Evolutionary conservation across 2,888 invertebrate genomes (phyloP).

Genomic region (Cheilosia variabilis): DNA sequence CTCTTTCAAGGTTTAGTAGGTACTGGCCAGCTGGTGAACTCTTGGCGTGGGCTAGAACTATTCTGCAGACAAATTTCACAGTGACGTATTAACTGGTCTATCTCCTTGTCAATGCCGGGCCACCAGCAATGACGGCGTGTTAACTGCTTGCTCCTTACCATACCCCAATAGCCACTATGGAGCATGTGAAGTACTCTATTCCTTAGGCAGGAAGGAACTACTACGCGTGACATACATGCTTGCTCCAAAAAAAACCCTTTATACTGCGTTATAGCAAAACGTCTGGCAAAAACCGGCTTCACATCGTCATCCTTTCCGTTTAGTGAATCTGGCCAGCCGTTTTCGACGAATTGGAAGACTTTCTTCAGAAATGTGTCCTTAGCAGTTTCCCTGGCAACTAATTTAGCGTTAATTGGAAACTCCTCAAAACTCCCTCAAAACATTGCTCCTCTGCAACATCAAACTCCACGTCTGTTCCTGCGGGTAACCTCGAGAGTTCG

Average conservation of each 20-base stretch:
- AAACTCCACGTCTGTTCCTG: conserved; percentile 26
- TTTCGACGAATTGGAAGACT: conserved; percentile 9
- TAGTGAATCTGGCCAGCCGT: conserved; percentile 16
- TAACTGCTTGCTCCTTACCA: too few species aligned
- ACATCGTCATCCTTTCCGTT: too few species aligned
- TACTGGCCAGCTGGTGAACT: conserved; percentile 20
- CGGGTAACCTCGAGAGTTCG: conserved; percentile 5
- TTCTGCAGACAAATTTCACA: conserved; percentile 16
- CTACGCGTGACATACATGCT: too few species aligned
- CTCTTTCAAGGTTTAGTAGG: conserved; percentile 32
- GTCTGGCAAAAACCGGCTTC: not conserved
- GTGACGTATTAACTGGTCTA: not conserved
- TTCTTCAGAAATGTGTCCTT: conserved; percentile 18
- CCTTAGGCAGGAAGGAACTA: too few species aligned
- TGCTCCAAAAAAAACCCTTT: conserved; percentile 3
- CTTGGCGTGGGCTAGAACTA: conserved; percentile 8
- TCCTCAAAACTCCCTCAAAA: conserved; percentile 10
- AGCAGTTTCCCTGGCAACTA: conserved; percentile 25
- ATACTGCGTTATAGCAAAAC: not conserved
- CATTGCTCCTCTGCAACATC: conserved; percentile 16
- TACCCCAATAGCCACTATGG: too few species aligned
- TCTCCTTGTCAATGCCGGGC: too few species aligned
- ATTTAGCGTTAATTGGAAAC: conserved; percentile 12
- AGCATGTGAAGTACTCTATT: too few species aligned
- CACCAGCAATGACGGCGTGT: too few species aligned